phyloP scores from a whole-genome alignment of 2,888 invertebrate genomes.

The Hartigia nigra region DNA sequence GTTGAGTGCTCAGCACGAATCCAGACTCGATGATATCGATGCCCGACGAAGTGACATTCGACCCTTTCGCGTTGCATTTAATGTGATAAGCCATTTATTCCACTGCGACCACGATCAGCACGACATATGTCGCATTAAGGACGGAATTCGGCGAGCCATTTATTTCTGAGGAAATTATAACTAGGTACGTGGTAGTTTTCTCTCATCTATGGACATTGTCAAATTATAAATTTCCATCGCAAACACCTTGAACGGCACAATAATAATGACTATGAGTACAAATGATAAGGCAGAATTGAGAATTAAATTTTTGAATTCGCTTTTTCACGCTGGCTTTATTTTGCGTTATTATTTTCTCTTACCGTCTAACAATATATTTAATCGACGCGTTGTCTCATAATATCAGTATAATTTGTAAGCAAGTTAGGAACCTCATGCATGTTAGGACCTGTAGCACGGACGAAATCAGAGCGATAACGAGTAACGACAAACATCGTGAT shows the following conservation, averaged over 20 bases:
- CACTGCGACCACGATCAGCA: background rate
- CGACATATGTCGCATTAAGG: background rate
- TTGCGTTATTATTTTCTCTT: background rate
- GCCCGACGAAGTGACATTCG: background rate
- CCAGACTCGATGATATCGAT: background rate
- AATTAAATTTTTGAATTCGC: background rate
- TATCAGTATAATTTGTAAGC: background rate
- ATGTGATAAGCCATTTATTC: background rate
- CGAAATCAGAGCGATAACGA: constrained; percentile 32
- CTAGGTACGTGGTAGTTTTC: background rate
- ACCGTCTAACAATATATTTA: background rate
- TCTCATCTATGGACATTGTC: background rate
- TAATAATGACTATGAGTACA: background rate
- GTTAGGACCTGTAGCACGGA: constrained; percentile 24
- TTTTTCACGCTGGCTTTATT: background rate
- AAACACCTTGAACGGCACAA: background rate
- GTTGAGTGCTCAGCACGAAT: background rate
- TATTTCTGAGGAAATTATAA: background rate
- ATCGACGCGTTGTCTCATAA: background rate
- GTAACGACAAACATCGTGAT: constrained; percentile 13
- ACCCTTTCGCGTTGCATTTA: background rate
- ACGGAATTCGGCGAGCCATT: background rate
- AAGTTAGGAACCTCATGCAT: background rate
- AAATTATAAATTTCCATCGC: background rate
- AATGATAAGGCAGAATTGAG: background rate